Evolutionary conservation across 1,140 invertebrate species (phyloP), one percentile per base, ranked within the genome.

Genomic region (Trichonephila inaurata): DNA sequence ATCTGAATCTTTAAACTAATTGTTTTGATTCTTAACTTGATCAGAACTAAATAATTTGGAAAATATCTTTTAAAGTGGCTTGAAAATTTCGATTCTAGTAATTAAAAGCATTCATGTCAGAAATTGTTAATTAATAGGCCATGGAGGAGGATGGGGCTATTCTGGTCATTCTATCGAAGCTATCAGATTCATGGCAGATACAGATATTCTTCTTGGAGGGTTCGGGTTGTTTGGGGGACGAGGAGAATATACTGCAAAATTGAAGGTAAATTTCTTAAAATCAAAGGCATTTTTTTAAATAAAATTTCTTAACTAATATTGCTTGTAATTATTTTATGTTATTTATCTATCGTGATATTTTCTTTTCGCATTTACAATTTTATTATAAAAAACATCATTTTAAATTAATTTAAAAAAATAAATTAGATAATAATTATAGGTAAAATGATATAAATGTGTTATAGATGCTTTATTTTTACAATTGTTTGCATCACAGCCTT

Each of bases 141-240:
- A 99, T 95, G 99, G 99, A 58, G 99, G 99, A 88, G 99, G 99
- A 12, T 99, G 99, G 99, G 99, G 99, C 7, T 99, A 99, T 96
- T 98, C 98, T 3, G 98, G 98, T 0, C 98, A 99, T 95, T 99
- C 98, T 18, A 97, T 99, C 83, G 99, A 99, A 96, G 99, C 99
- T 12, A 97, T 99, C 94, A 96, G 98, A 82, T 99, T 99, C 95
- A 98, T 98, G 97, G 97, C 97, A 69, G 98, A 99, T 95, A 98
- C 98, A 21, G 99, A 99, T 95, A 97, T 99, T 94, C 95, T 99
- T 19, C 96, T 99, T 51, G 98, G 98, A 96, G 99, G 99, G 24
- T 98, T 98, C 95, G 99, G 98, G 1, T 96, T 99, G 51, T 99
- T 99, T 96, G 99, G 99, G 8, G 99, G 99, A 0, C 97, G 99